Evolutionary conservation across 2,888 invertebrate species (phyloP), one percentile per base, ranked within the genome.

Genomic region (Dolichopus griseipennis): DNA sequence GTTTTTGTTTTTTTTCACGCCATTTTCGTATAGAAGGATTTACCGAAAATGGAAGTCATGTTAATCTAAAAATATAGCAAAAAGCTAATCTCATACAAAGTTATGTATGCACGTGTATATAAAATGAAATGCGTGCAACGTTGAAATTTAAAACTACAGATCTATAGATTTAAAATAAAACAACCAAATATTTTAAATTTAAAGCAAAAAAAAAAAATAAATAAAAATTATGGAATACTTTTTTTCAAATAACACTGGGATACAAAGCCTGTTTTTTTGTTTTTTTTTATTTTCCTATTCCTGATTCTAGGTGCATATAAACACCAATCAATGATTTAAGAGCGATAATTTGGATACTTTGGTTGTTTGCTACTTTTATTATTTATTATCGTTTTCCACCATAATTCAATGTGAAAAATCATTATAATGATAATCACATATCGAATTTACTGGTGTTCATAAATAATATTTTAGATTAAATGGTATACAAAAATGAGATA

Each of bases 21-120:
- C 27, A 27, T 27, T 27, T 27, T 27, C 27, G 27, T 27, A 27
- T 5, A 43, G 43, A 12, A 52, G 52, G 52, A 52, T 52, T 52
- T 52, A 52, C 52, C 52, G 52, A 52, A 52, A 52, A 52, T 52
- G 52, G 52, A 52, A 52, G 52, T 18, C 41, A 52, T 52, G 52
- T 52, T 52, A 52, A 18, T 18, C 15, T 52, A n/a, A 18, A 52
- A 52, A 18, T 12, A 52, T 27, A 52, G 37, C 8, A 37, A 37
- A 37, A 37, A n/a, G 5, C 27, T 27, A 27, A 27, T 27, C 27
- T 27, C 27, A 27, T 27, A 27, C 27, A 27, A n/a, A n/a, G n/a
- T n/a, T 27, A 27, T 27, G 2, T 27, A 52, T 52, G 52, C 52
- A 52, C 52, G 52, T 18, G 52, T 52, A 52, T 18, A 18, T 18